Base-by-base conservation (phyloP, 2,113 vertebrate species). In the Periophthalmodon schlosseri region DNA sequence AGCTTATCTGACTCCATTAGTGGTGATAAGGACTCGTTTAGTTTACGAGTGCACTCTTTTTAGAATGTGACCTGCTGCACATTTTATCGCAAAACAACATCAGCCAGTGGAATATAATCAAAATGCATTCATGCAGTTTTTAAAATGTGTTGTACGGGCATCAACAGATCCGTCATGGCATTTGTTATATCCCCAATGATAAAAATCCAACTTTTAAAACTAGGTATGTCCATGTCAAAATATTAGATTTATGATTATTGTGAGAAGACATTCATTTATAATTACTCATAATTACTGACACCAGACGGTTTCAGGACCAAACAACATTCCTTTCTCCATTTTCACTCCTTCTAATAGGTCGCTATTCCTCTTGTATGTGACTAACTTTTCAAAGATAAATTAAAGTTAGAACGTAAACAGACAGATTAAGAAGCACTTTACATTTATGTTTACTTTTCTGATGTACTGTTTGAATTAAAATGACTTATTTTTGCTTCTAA, bases 1-100 rank as follows among this genome's bases (percentile, higher is more conserved):
- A 13, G 63, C 34, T 72, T 34, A 80, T 71, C 68, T 54, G 3
- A 11, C 24, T 72, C 65, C 61, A 24, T 78, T 72, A 60, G 36
- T 39, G 18, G 64, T 23, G 74, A n/a, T 36, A 36, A 54, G 34
- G 56, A 34, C 28, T 12, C 44, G 8, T 44, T 69, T 4, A 23
- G 11, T 67, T 67, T 58, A 44, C 11, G 33, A 34, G 18, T 15
- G 34, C 54, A 28, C 69, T 58, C 39, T 12, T 34, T 61, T 72
- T 70, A 47, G 20, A 36, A 67, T 39, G 33, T 34, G 49, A 6
- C 66, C 54, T 11, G 3, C 12, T 58, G 23, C 56, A 58, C 10
- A 13, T 24, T 14, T 13, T 57, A 57, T 23, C 16, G 16, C 50
- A 20, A 52, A 52, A 52, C 3, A 3, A 49, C 0, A 52, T 50